These are phyloP conservation scores for Drosophila rubida DNA, from an alignment of 2,888 invertebrate species.

Conservation along the genomic window DNA sequence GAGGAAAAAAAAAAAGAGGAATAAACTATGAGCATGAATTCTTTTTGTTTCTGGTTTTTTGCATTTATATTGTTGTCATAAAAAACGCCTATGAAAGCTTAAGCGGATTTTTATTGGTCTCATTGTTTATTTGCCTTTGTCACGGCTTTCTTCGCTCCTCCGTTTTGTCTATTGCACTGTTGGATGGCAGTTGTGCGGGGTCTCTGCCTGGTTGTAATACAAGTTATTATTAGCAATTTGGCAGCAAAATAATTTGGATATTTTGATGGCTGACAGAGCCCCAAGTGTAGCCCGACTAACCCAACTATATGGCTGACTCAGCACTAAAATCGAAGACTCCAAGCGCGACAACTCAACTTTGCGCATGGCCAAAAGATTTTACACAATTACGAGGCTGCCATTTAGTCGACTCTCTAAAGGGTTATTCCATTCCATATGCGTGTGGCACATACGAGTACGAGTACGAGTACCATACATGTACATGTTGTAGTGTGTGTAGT, in stretches of 20 bases:
- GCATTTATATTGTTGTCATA: conserved; percentile 83
- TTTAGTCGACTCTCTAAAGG: conserved; percentile 37
- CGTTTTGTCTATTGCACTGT: not conserved
- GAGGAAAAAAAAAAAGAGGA: not conserved
- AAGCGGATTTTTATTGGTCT: conserved; percentile 81
- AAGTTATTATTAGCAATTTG: conserved; percentile 81
- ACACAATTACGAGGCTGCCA: conserved; percentile 55
- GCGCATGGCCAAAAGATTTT: conserved; percentile 47
- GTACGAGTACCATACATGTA: not conserved
- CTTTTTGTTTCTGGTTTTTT: conserved; percentile 51
- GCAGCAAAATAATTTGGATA: conserved; percentile 75
- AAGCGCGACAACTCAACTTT: not conserved
- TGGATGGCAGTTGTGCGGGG: not conserved
- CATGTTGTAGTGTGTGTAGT: no score
- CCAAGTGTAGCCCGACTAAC: conserved; percentile 12
- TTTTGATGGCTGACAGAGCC: conserved; percentile 57
- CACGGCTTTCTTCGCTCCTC: conserved; percentile 51
- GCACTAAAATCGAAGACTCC: conserved; percentile 52
- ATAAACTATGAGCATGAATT: conserved; percentile 45
- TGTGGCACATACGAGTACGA: conserved; percentile 10
- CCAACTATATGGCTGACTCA: conserved; percentile 52
- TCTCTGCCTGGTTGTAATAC: conserved; percentile 57
- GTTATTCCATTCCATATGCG: conserved; percentile 16
- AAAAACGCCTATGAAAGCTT: conserved; percentile 83
- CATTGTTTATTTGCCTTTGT: conserved; percentile 79